These are phyloP conservation scores for Pachydiplax longipennis DNA, from an alignment of 2,888 invertebrate genomes.

Conservation along the genomic window DNA sequence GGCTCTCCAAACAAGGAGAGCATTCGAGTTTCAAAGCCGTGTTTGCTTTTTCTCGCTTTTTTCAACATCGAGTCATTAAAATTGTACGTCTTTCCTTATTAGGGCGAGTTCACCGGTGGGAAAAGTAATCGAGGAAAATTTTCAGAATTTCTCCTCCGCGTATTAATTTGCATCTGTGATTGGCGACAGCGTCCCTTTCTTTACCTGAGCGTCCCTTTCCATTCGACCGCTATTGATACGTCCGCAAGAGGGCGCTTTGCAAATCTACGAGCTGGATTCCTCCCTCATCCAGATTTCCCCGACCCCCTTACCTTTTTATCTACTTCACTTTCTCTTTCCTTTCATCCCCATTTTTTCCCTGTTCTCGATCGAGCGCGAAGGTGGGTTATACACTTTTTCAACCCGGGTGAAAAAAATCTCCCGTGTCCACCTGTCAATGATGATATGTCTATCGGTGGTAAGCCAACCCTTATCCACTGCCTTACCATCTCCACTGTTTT, in stretches of 20 bases:
- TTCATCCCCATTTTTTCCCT: background rate
- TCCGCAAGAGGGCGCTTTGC: background rate
- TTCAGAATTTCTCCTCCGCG: background rate
- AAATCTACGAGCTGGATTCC: background rate
- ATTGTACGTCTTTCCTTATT: background rate
- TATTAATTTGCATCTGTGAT: background rate
- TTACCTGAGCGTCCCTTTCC: background rate
- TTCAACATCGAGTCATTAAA: background rate
- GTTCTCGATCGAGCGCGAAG: too few relatives aligned
- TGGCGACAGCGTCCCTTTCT: background rate
- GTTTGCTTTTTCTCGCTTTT: background rate
- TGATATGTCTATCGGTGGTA: too few relatives aligned
- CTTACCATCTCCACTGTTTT: background rate
- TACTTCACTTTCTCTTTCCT: background rate
- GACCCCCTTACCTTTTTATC: background rate
- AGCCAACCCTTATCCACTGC: background rate
- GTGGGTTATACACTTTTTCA: too few relatives aligned
- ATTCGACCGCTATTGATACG: background rate
- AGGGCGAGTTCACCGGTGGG: background rate
- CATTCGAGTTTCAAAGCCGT: background rate
- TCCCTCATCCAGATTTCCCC: background rate
- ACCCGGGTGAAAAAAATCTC: too few relatives aligned
- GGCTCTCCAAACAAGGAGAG: background rate
- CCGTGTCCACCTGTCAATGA: too few relatives aligned
- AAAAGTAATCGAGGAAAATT: background rate